A percentile compares a stretch with the other conserved stretches of the same genome.
These are phyloP conservation scores for Piprites chloris DNA, from an alignment of 2,113 vertebrate genomes.

Conservation along the genomic window DNA sequence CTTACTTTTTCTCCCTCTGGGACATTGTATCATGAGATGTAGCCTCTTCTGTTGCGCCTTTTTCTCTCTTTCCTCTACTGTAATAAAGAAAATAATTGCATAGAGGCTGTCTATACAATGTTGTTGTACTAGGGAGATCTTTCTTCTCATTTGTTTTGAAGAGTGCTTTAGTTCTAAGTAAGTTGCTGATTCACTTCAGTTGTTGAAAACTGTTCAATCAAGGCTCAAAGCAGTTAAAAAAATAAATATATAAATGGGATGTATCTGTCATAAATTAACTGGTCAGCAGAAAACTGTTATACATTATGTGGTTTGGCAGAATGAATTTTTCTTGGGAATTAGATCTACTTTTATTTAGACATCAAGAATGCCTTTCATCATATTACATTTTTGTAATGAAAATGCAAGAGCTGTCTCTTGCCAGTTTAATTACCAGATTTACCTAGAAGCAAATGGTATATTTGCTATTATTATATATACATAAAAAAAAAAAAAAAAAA, in stretches of 20 bases:
- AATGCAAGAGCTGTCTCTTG: neutral
- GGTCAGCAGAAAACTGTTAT: neutral
- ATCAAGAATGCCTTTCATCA: neutral
- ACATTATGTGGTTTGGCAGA: neutral
- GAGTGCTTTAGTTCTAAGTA: neutral
- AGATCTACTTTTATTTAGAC: neutral
- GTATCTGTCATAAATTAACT: neutral
- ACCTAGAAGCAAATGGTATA: neutral
- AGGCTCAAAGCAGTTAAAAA: neutral
- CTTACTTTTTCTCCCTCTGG: neutral
- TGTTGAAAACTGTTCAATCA: neutral
- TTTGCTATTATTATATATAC: neutral
- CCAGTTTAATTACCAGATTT: neutral
- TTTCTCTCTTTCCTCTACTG: neutral
- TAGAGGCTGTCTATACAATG: neutral
- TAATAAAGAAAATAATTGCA: neutral
- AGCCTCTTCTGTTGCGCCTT: neutral
- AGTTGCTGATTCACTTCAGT: neutral
- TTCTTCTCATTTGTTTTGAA: neutral
- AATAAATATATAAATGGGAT: neutral
- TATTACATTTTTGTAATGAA: neutral
- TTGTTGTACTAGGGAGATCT: neutral
- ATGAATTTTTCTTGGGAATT: neutral
- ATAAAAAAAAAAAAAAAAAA: neutral
- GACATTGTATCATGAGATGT: neutral